A percentile compares a stretch with the other conserved stretches of the same genome.
phyloP scores from a whole-genome alignment of 2,113 vertebrate species.

The Holacanthus passer region DNA sequence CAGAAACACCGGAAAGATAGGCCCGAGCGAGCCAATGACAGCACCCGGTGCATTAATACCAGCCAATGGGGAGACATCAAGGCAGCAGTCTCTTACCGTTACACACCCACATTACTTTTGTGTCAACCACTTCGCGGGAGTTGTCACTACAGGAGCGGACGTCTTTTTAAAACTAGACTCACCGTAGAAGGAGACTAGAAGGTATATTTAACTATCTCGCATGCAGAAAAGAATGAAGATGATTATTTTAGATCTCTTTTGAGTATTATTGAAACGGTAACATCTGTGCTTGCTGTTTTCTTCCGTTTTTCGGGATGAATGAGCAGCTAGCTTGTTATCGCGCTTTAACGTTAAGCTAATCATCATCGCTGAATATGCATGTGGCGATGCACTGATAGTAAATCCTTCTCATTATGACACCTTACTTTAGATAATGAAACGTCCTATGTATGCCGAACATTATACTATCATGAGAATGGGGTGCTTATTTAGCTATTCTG shows the following conservation, averaged over 20 bases:
- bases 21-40: conserved; percentile 66
- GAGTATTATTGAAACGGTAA: neutral
- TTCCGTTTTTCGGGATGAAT: conserved; percentile 43
- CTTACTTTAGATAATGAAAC: neutral
- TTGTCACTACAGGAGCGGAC: conserved; percentile 63
- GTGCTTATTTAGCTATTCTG: conserved; percentile 1
- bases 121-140: conserved; percentile 82
- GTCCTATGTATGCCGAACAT: neutral
- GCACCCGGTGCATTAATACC: neutral
- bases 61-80: conserved; percentile 70
- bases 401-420: neutral
- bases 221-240: neutral
- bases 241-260: neutral
- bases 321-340: conserved; percentile 36
- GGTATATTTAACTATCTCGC: conserved; percentile 47
- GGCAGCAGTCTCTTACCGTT: conserved; percentile 58
- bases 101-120: conserved; percentile 83
- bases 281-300: neutral
- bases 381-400: conserved; percentile 12
- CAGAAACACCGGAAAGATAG: conserved; percentile 74
- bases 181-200: conserved; percentile 45
- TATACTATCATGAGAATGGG: neutral
- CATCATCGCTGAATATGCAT: conserved; percentile 14
- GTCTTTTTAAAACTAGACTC: conserved; percentile 40
- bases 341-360: conserved; percentile 9